Base-by-base conservation (phyloP, 1,140 invertebrate genomes). In the Cydia fagiglandana region DNA sequence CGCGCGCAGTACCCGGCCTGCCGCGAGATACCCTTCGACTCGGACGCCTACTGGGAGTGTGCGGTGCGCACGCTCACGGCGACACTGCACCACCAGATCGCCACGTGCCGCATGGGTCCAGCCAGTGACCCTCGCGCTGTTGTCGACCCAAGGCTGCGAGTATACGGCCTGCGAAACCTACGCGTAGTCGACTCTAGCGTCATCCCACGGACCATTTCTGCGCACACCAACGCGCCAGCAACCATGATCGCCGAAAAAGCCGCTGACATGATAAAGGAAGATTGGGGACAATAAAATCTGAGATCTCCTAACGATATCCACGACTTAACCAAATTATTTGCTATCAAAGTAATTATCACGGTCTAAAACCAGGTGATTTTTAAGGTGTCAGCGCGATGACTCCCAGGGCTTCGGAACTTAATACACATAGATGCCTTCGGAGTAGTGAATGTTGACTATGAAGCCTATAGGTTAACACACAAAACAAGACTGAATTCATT, bases 41-140 rank as follows among this genome's bases (percentile, higher is more conserved):
- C 93, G 0, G 94, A 95, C 75, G 91, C 90, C 30, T 95, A 95
- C 79, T 95, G 94, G 93, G 91, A 92, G 75, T 96, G 95, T 86
- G 92, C 93, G 24, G 83, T 94, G 2, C 86, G 93, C 20, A 90
- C 92, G 20, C 80, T 94, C 0, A 94, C 94, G 0, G 84, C 92
- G 2, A 94, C 93, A 0, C 81, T 95, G 3, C 94, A 94, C 77
- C 95, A 96, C 83, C 94, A 94, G 56, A 88, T 94, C 2, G 94
- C 94, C 0, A 95, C 95, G 0, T 95, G 95, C 80, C 95, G 94
- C 81, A 96, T 96, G 95, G 95, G 95, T 4, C 90, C 91, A 0
- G 77, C 73, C 12, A 82, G 77, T 0, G 95, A 95, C 83, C 83
- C 88, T 0, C 84, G 85, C 9, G 92, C 94, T n/a, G 94, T 95